Evolutionary conservation across 2,113 vertebrate species (phyloP).

Genomic region (Odontophorus gujanensis): DNA sequence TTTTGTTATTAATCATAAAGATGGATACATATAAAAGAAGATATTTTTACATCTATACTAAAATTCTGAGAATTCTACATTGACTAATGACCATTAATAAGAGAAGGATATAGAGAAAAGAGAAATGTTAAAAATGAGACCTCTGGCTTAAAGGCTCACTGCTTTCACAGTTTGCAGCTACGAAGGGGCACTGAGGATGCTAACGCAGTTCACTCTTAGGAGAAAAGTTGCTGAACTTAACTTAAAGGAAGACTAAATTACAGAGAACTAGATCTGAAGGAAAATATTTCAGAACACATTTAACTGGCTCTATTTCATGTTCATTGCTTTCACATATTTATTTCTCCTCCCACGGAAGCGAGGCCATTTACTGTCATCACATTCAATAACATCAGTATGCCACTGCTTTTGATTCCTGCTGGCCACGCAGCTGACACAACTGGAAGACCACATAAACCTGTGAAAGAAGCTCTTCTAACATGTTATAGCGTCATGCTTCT

Average conservation of each 20-base stretch:
- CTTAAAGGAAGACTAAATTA: not conserved
- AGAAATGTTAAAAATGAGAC: not conserved
- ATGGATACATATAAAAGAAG: not conserved
- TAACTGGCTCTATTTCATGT: not conserved
- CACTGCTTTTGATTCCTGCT: not conserved
- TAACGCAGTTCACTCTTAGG: not conserved
- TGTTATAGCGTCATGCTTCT: not conserved
- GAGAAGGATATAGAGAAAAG: not conserved
- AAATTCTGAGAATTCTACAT: not conserved
- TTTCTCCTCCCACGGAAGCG: not conserved
- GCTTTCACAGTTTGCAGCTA: not conserved
- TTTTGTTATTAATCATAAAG: not conserved
- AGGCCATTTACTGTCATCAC: not conserved
- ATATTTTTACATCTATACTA: not conserved
- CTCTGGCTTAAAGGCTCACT: not conserved
- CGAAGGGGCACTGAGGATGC: not conserved
- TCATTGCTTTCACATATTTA: not conserved
- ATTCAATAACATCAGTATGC: not conserved
- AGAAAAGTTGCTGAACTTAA: not conserved
- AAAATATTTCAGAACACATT: not conserved
- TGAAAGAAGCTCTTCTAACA: not conserved
- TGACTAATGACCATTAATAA: constrained; percentile 16
- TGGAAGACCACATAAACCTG: not conserved
- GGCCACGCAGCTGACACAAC: not conserved
- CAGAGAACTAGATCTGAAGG: not conserved